Evolutionary conservation across 2,888 invertebrate species (phyloP).

Genomic region (Temnothorax ravouxi): DNA sequence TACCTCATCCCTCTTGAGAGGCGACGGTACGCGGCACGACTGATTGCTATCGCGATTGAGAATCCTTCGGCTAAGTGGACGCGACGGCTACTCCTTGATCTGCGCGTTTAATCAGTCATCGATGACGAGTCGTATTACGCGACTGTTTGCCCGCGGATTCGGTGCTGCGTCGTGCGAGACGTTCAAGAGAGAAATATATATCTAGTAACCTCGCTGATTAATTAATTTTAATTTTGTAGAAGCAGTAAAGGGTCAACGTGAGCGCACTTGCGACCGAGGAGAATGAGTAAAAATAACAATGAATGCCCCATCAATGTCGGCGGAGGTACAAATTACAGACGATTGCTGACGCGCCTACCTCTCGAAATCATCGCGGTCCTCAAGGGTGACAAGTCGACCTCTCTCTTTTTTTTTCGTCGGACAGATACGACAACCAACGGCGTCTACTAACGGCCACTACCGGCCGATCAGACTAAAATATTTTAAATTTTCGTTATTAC

Average conservation of each 20-base stretch:
- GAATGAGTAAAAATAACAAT: conserved; percentile 78
- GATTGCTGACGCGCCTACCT: conserved; percentile 76
- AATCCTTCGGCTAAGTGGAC: conserved; percentile 57
- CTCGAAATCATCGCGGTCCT: conserved; percentile 74
- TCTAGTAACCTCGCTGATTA: conserved; percentile 14
- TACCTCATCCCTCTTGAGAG: conserved; percentile 43
- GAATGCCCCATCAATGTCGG: conserved; percentile 81
- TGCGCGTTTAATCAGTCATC: conserved; percentile 45
- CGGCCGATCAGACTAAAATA: neutral
- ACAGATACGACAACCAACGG: conserved; percentile 58
- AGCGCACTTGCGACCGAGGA: conserved; percentile 21
- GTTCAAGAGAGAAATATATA: conserved; percentile 33
- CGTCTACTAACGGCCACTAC: conserved; percentile 33
- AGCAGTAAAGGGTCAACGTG: neutral
- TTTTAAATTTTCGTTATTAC: conserved; percentile 27
- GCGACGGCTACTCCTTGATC: conserved; percentile 54
- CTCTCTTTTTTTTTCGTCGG: conserved; percentile 57
- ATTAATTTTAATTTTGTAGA: conserved; percentile 18
- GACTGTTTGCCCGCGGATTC: conserved; percentile 65
- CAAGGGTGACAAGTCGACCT: conserved; percentile 80
- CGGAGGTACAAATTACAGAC: conserved; percentile 84
- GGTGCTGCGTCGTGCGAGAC: conserved; percentile 57
- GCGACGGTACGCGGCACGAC: conserved; percentile 28
- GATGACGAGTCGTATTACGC: conserved; percentile 51
- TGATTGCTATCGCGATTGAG: conserved; percentile 57